These are phyloP conservation scores for Cheilosia soror DNA, from an alignment of 2,888 invertebrate species.

Conservation along the genomic window DNA sequence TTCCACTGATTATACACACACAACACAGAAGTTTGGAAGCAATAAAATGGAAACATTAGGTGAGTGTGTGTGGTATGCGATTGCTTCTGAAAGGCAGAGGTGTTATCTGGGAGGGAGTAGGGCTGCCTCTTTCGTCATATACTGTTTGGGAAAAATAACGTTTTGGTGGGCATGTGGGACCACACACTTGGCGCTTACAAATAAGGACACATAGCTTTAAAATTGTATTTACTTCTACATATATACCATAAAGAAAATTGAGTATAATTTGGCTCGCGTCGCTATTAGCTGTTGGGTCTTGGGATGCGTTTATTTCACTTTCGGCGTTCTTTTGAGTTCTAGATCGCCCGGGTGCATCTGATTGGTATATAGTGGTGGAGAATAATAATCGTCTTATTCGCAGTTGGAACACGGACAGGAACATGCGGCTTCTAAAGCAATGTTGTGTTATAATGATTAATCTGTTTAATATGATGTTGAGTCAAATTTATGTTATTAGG, in stretches of 20 bases:
- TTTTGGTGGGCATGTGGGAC: conserved; percentile 41
- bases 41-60: conserved; percentile 5
- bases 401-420: conserved; percentile 7
- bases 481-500: conserved; percentile 6
- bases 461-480: conserved; percentile 29
- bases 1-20: conserved; percentile 17
- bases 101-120: conserved; percentile 64
- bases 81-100: conserved; percentile 57
- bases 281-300: conserved; percentile 39
- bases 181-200: conserved; percentile 65
- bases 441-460: conserved; percentile 32
- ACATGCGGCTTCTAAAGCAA: conserved; percentile 11
- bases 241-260: conserved; percentile 42
- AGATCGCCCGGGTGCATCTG: conserved; percentile 14
- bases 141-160: conserved; percentile 2
- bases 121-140: conserved; percentile 49
- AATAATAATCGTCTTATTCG: conserved; percentile 43
- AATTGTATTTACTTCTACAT: conserved; percentile 44
- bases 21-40: conserved; percentile 14
- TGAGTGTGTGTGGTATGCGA: conserved; percentile 52
- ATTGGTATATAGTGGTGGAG: conserved; percentile 7
- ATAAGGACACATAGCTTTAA: conserved; percentile 18
- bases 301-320: conserved; percentile 14
- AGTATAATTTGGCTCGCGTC: conserved; percentile 69
- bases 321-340: conserved; percentile 12